Conservation (phyloP, 2,888 invertebrate species). For the Parelbella ahira region DNA sequence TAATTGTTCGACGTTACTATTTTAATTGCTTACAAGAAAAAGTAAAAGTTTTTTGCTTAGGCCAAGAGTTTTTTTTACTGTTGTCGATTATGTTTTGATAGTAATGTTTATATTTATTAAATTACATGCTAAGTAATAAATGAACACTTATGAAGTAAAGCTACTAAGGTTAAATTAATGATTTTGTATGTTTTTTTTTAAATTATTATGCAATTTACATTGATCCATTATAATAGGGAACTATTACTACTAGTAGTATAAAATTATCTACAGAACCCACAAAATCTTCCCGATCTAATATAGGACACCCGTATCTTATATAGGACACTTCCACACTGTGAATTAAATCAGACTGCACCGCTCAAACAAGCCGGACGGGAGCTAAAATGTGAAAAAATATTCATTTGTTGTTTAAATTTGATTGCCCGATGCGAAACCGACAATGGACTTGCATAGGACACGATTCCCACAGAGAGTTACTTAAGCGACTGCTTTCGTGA, state of each 20-base stretch:
- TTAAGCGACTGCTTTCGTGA: too few relatives aligned
- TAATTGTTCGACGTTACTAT: constrained; percentile 17
- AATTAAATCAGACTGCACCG: constrained; percentile 23
- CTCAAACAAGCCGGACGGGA: constrained; percentile 23
- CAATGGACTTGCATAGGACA: constrained; percentile 24
- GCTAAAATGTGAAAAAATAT: constrained; percentile 30
- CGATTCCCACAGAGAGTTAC: constrained; percentile 5
- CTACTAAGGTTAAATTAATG: too few relatives aligned
- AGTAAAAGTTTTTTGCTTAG: too few relatives aligned
- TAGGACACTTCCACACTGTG: constrained; percentile 6
- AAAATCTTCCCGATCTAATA: background rate
- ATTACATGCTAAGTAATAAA: too few relatives aligned
- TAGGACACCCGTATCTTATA: too few relatives aligned
- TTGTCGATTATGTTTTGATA: constrained; percentile 12
- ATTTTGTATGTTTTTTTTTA: too few relatives aligned
- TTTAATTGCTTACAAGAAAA: constrained; percentile 11
- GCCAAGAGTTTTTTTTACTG: too few relatives aligned
- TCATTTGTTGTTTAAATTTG: constrained; percentile 33
- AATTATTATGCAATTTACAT: too few relatives aligned
- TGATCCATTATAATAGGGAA: too few relatives aligned
- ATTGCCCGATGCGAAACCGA: constrained; percentile 25
- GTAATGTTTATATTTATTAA: too few relatives aligned
- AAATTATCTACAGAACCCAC: constrained; percentile 1
- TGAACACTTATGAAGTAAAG: too few relatives aligned
- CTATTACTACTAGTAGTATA: too few relatives aligned